Base-by-base conservation (phyloP, 2,888 invertebrate species). In the Pasiphila rectangulata region DNA sequence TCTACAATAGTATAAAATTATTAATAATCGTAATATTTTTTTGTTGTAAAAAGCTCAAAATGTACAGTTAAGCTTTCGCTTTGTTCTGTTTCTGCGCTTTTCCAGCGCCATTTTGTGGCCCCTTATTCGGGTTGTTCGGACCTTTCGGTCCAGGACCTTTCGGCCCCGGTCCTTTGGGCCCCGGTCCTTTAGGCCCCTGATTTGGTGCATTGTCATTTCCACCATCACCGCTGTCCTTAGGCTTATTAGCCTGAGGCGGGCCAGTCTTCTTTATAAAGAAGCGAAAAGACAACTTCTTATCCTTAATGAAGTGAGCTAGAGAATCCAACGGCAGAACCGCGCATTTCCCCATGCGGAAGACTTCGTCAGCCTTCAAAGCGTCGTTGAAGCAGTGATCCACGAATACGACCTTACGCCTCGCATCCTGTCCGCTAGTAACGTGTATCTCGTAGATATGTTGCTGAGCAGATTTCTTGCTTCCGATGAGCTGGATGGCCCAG, bases 381-480 rank as follows among this genome's bases (percentile, higher is more conserved):
- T 87, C 85, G 54, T 77, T 84, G 49, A 72, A 81, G 54, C 87
- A 87, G 50, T 82, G 75, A 45, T 87, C 87, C 2, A 61, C 72
- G 52, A 76, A 87, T 7, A 71, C 69, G 0, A 72, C 73, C 56
- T 80, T 81, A 4, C 82, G 70, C 23, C 79, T 67, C 2, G 59
- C 30, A 39, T 83, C 80, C 51, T 74, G 72, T 47, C 74, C 76
- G 60, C 84, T 84, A 5, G 57, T 65, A 0, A 87, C 55, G 23
- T 83, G 78, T 49, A 87, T 76, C 57, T 85, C 86, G 51, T 80
- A 87, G 25, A 84, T 61, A 46, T 82, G 76, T 36, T 83, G 76
- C 12, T 70, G 67, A 1, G 87, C 87, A 1, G 54, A 54, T 46
- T 68, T 71, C 58, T 79, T 81, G 27, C 74, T 72, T 13, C 86